Evolutionary conservation across 2,797 vertebrate species (phyloP), one percentile per base, ranked within the genome.

Genomic region (Helarctos malayanus): DNA sequence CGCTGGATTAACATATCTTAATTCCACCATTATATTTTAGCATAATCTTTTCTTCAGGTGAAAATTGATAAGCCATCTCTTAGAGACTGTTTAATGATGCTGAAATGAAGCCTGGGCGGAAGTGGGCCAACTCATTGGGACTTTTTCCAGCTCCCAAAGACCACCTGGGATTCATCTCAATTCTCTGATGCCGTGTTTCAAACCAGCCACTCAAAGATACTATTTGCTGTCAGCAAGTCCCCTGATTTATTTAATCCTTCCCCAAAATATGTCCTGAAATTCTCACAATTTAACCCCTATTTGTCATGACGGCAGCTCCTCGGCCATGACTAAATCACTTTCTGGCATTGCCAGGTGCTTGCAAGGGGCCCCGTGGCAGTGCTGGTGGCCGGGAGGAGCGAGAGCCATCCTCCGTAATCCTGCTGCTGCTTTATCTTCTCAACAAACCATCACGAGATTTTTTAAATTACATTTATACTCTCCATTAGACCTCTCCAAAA

Each of bases 101-200:
- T 76, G 81, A 90, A 90, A 75, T n/a, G 47, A 90, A 96, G 63
- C 56, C 14, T 27, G 79, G 49, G 41, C 32, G 56, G 52, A 80
- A 79, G 56, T 75, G 52, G 69, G 49, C 19, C 76, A 91, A 49
- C 18, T 97, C 90, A 68, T 12, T 89, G 52, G 68, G 68, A 80
- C 47, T 81, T 91, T 91, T 69, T 88, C 89, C 94, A 95, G 81
- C 91, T 90, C 73, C 92, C 87, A 80, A 4, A 0, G 18, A 85
- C 89, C 96, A 98, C 96, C 97, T 97, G 97, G 94, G 95, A 97
- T 94, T 95, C 96, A 97, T 97, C 96, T 97, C 90, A 76, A 80
- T 84, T 94, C 97, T 89, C 91, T 90, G 89, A 93, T 97, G 96
- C 96, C 94, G 91, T 85, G 95, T 97, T 98, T 97, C 97, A 95